Evolutionary conservation across 2,113 vertebrate species (phyloP), one percentile per base, ranked within the genome.

Genomic region (Aspiorhynchus laticeps): DNA sequence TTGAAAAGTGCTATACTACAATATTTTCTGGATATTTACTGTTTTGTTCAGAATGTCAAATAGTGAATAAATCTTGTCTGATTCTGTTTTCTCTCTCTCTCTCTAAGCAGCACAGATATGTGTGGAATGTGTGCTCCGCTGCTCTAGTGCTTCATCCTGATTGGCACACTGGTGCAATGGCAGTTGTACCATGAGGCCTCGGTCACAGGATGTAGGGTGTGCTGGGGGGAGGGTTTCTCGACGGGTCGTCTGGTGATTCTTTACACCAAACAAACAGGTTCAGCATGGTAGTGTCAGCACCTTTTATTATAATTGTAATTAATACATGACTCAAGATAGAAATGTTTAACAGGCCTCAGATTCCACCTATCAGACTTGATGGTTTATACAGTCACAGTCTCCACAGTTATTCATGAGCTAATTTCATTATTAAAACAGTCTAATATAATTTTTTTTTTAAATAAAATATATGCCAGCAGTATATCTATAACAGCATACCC

Each of bases 251-350:
- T 38, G 12, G 11, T 11, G 7, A 38, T 73, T 67, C 74, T 81
- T 91, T 83, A 56, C 88, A 89, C 86, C 83, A 80, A 87, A 89
- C 75, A 76, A 80, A 56, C 84, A 90, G 67, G 78, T 92, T 92
- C 85, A 83, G 69, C 89, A 90, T 9, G 12, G 41, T 11, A 77
- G 51, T 87, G 89, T 88, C 71, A 86, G 71, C 26, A 10, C 31
- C 10, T 12, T 75, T 26, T 84, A 17, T 31, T 63, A 59, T 26
- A 21, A 67, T 41, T 69, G 36, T 76, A 28, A 85, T 88, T 74
- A 78, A 85, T 14, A n/a, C n/a, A 82, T 51, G 15, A 81, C 21
- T 41, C 3, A 26, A 33, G 11, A 65, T 9, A 51, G 80, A 83
- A 83, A 71, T 83, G 43, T 83, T 69, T 33, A 19, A 82, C 41